Evolutionary conservation across 2,113 vertebrate species (phyloP), one percentile per base, ranked within the genome.

Genomic region (Nansenia antarctica): DNA sequence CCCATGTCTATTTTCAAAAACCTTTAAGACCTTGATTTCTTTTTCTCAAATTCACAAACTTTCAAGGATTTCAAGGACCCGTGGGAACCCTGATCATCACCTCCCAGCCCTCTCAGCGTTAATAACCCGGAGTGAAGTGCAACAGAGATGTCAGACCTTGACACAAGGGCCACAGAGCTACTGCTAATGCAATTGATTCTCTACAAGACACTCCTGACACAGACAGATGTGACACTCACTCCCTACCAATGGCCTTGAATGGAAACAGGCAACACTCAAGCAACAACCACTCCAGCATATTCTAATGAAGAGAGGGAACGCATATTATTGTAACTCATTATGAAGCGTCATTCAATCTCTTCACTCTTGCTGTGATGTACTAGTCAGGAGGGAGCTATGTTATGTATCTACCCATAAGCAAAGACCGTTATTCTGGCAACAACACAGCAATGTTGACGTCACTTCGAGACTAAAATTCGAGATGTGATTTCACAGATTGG

Each of bases 111-210:
- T n/a, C n/a, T n/a, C n/a, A n/a, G n/a, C n/a, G n/a, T n/a, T n/a
- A n/a, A n/a, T n/a, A n/a, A n/a, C n/a, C n/a, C n/a, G n/a, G n/a
- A n/a, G n/a, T n/a, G n/a, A n/a, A n/a, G n/a, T n/a, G n/a, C n/a
- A n/a, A n/a, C n/a, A n/a, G n/a, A n/a, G n/a, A n/a, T n/a, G n/a
- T n/a, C n/a, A 1, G 15, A 30, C 14, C 55, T n/a, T 30, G 14
- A 8, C 27, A 18, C 22, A 18, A 53, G 8, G 22, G 5, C 18
- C n/a, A 53, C n/a, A 22, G 18, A 35, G 30, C 58, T 37, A 26
- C 31, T 24, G 9, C 52, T 24, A 11, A 11, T 47, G 14, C 62
- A 49, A 82, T 76, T 65, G 79, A 86, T 82, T 71, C 45, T 49
- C n/a, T 34, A 35, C 30, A n/a, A 32, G 31, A 35, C 32, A 35